Percentiles rank a stretch among this genome's conserved stretches.
Evolutionary conservation across 2,113 vertebrate genomes (phyloP).

Genomic region (Probosciger aterrimus): DNA sequence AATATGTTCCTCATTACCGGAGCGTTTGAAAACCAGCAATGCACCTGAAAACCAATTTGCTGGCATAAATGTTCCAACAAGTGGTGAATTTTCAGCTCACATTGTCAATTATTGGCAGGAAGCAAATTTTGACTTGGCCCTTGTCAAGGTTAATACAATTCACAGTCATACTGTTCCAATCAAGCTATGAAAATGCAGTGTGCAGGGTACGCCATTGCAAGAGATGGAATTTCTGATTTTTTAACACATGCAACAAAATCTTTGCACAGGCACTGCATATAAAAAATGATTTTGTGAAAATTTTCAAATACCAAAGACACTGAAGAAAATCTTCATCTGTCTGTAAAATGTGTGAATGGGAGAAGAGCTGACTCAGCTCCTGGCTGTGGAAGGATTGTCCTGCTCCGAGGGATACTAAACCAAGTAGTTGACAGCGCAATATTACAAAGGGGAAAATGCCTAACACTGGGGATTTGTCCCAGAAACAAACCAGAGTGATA

Average conservation of each 20-base stretch:
- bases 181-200: background rate
- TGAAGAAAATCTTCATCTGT: constrained; percentile 3
- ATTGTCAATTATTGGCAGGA: constrained; percentile 25
- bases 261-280: background rate
- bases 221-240: background rate
- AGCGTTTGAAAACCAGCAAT: background rate
- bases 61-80: constrained; percentile 16
- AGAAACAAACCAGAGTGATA: background rate
- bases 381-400: background rate
- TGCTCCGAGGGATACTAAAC: background rate
- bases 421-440: background rate
- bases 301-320: background rate
- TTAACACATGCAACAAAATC: background rate
- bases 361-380: constrained; percentile 30
- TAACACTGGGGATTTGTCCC: background rate
- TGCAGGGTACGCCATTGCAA: background rate
- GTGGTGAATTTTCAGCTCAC: constrained; percentile 10
- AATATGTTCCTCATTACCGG: background rate
- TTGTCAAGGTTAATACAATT: constrained; percentile 33
- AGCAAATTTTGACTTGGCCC: constrained; percentile 28
- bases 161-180: background rate
- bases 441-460: background rate
- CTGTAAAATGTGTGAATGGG: background rate
- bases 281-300: background rate
- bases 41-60: constrained; percentile 46